phyloP scores from a whole-genome alignment of 2,113 vertebrate species.

The Heloderma charlesbogerti region DNA sequence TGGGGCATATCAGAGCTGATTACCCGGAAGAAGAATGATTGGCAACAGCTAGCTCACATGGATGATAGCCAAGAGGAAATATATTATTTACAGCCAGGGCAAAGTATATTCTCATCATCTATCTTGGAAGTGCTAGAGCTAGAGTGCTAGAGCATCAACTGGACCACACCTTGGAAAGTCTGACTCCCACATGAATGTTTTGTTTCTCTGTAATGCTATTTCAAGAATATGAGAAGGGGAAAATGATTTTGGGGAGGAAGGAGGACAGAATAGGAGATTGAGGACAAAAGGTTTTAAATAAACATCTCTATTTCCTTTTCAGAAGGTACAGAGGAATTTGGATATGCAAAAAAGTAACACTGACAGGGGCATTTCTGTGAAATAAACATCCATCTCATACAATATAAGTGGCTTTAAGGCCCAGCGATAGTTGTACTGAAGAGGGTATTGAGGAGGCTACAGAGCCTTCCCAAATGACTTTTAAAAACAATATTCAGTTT shows the following conservation, averaged over 20 bases:
- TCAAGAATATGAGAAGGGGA: not conserved
- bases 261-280: not conserved
- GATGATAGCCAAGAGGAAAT: not conserved
- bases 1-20: not conserved
- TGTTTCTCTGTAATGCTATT: not conserved
- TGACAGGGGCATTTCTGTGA: not conserved
- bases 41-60: not conserved
- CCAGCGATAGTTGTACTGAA: not conserved
- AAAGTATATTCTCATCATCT: not conserved
- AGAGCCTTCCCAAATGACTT: not conserved
- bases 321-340: not conserved
- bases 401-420: not conserved
- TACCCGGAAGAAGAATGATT: not conserved
- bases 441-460: too few species aligned
- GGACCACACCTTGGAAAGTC: not conserved
- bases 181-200: not conserved
- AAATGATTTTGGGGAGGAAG: not conserved
- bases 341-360: not conserved
- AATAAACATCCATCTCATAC: not conserved
- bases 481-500: not conserved
- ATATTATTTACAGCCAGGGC: not conserved
- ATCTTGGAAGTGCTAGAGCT: not conserved
- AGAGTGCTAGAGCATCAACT: too few species aligned
- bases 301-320: not conserved
- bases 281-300: not conserved